Evolutionary conservation across 2,888 invertebrate species (phyloP).

Genomic region (Serrognathus titanus): DNA sequence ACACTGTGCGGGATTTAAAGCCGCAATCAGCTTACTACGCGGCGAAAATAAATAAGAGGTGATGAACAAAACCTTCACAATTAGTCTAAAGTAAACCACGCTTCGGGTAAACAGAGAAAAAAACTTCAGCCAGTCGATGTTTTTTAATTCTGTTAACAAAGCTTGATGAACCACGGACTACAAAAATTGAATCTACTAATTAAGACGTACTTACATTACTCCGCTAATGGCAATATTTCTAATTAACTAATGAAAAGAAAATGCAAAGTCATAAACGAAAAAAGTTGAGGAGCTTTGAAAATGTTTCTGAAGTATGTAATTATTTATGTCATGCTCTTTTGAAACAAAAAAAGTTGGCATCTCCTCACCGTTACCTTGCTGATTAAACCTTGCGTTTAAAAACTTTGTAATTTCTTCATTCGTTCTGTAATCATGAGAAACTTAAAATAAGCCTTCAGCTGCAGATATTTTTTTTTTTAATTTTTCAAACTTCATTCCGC

Average conservation of each 20-base stretch:
- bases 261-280: neutral
- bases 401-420: too few relatives aligned
- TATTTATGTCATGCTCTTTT: too few relatives aligned
- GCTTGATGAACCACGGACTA: neutral
- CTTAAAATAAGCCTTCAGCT: too few relatives aligned
- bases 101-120: neutral
- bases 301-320: too few relatives aligned
- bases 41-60: constrained; percentile 14
- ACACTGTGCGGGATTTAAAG: neutral
- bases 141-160: neutral
- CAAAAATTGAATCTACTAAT: neutral
- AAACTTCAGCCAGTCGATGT: neutral
- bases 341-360: too few relatives aligned
- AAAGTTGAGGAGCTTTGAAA: too few relatives aligned
- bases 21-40: constrained; percentile 13
- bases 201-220: neutral
- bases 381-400: too few relatives aligned
- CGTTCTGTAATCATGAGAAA: too few relatives aligned
- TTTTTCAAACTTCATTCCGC: too few relatives aligned
- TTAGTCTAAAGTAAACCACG: constrained; percentile 5
- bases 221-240: neutral
- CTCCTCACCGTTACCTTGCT: too few relatives aligned
- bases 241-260: neutral
- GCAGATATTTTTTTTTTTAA: too few relatives aligned
- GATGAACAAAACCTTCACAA: constrained; percentile 11